phyloP scores from a whole-genome alignment of 2,888 invertebrate genomes.

The Phyto melanocephala region DNA sequence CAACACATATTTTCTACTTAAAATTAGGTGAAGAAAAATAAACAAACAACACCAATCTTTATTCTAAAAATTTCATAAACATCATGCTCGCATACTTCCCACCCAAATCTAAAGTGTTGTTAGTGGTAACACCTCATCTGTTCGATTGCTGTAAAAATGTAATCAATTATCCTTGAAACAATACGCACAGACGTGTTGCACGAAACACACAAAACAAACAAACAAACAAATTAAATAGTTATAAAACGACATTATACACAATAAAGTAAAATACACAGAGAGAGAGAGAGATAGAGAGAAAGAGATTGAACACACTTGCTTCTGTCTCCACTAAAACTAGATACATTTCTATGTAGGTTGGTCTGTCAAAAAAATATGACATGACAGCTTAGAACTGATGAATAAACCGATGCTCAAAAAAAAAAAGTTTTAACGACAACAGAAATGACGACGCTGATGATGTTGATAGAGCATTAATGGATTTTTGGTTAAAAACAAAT shows the following conservation, averaged over 20 bases:
- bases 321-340: too few species aligned
- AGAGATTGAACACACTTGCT: background rate
- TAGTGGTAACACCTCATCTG: slow-evolving; percentile 64
- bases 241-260: background rate
- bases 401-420: slow-evolving; percentile 27
- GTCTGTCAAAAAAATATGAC: slow-evolving; percentile 19
- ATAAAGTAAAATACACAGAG: background rate
- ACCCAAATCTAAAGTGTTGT: slow-evolving; percentile 20
- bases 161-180: slow-evolving; percentile 67
- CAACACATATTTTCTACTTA: too few species aligned
- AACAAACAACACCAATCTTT: too few species aligned
- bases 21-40: too few species aligned
- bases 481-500: background rate
- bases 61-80: too few species aligned
- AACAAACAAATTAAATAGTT: background rate
- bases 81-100: slow-evolving; percentile 1
- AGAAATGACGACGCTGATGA: slow-evolving; percentile 11
- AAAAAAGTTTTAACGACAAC: slow-evolving; percentile 3
- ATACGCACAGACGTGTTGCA: slow-evolving; percentile 64
- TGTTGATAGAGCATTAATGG: slow-evolving; percentile 40
- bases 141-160: slow-evolving; percentile 66
- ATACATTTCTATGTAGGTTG: background rate
- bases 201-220: slow-evolving; percentile 13
- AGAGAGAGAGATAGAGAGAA: background rate
- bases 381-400: slow-evolving; percentile 49